Percentiles rank a stretch among this genome's conserved stretches.
Evolutionary conservation across 2,797 vertebrate species (phyloP).

Genomic region (Pristis pectinata): DNA sequence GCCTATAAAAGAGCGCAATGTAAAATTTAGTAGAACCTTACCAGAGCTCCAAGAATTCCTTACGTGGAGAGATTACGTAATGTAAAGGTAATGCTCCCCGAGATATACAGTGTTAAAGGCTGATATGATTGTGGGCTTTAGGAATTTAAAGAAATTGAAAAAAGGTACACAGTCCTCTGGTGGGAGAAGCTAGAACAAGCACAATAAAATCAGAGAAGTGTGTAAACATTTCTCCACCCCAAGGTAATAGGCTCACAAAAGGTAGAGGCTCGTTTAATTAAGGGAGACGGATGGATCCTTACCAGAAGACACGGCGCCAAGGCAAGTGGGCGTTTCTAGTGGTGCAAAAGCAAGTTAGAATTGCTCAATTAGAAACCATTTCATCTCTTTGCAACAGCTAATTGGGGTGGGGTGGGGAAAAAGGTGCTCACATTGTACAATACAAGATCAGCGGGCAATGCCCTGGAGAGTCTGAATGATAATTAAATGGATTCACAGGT

Average conservation of each 20-base stretch:
- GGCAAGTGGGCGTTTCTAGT: not conserved
- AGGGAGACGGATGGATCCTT: too few species aligned
- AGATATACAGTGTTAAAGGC: not conserved
- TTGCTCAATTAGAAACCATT: not conserved
- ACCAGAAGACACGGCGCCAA: too few species aligned
- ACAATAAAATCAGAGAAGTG: too few species aligned
- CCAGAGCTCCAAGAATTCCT: not conserved
- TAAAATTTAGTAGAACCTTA: not conserved
- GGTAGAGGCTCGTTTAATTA: too few species aligned
- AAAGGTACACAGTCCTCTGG: not conserved
- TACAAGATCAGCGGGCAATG: not conserved
- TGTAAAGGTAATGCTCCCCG: not conserved
- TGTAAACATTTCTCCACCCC: too few species aligned
- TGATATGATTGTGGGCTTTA: not conserved
- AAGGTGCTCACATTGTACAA: not conserved
- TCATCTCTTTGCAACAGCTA: not conserved
- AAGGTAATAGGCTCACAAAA: too few species aligned
- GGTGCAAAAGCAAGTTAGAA: not conserved
- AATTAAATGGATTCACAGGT: not conserved
- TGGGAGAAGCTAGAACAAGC: too few species aligned
- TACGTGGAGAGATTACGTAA: too few species aligned
- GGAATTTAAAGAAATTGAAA: not conserved
- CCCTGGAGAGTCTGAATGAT: not conserved
- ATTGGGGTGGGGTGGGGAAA: not conserved
- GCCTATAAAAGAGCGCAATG: not conserved